Evolutionary conservation across 2,797 vertebrate species (phyloP).

Genomic region (Thalassophryne amazonica): DNA sequence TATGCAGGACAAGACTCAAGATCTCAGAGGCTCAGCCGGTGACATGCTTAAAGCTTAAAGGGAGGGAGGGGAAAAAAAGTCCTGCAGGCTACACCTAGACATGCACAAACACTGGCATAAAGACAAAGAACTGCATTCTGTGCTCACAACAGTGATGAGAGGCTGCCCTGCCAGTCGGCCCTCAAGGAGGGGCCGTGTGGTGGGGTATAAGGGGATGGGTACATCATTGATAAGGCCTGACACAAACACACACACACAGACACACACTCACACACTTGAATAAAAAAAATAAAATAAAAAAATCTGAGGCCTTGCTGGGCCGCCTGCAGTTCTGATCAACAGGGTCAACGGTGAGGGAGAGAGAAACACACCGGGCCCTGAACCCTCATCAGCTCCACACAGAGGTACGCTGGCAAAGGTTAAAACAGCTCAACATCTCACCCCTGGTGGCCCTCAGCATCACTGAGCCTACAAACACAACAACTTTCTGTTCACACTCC

Average conservation of each 20-base stretch:
- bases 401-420: conserved; percentile 94
- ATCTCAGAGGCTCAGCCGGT: conserved; percentile 84
- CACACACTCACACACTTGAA: conserved; percentile 60
- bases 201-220: conserved; percentile 87
- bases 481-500: conserved; percentile 55
- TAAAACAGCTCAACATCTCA: conserved; percentile 89
- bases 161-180: conserved; percentile 88
- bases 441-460: conserved; percentile 65
- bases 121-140: conserved; percentile 89
- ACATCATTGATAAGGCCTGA: conserved; percentile 93
- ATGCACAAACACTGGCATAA: conserved; percentile 92
- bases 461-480: conserved; percentile 44
- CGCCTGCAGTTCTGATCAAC: conserved; percentile 86
- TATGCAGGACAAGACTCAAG: conserved; percentile 79
- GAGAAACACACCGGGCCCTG: conserved; percentile 89
- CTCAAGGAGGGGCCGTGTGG: conserved; percentile 88
- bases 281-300: conserved; percentile 72
- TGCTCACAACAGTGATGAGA: conserved; percentile 84
- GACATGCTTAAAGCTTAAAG: conserved; percentile 83
- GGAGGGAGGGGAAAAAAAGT: conserved; percentile 66
- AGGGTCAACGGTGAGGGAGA: conserved; percentile 91
- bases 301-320: conserved; percentile 87
- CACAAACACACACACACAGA: conserved; percentile 21
- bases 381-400: conserved; percentile 91
- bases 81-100: conserved; percentile 91